A percentile compares a stretch with the other conserved stretches of the same genome.
Conservation (phyloP, 2,888 invertebrate species). For the Brachyptera risi region DNA sequence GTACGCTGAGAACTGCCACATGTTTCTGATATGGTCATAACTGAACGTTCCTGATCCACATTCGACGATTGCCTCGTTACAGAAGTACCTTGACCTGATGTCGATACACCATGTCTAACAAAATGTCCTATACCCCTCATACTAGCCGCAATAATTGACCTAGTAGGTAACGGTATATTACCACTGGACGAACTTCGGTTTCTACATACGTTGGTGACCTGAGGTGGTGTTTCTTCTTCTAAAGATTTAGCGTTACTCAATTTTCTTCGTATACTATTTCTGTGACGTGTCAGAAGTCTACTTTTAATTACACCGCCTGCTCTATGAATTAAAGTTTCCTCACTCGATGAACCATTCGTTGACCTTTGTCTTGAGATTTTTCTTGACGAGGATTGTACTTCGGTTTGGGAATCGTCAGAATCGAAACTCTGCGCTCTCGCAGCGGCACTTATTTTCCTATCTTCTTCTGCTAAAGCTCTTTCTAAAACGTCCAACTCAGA, state of each 20-base stretch:
- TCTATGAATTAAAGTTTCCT: slow-evolving; percentile 13
- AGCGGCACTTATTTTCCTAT: slow-evolving; percentile 35
- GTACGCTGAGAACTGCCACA: not conserved
- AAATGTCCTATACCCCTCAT: slow-evolving; percentile 26
- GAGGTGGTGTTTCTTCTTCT: slow-evolving; percentile 23
- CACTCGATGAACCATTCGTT: slow-evolving; percentile 19
- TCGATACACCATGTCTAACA: slow-evolving; percentile 13
- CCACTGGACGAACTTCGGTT: slow-evolving; percentile 27
- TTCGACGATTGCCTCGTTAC: slow-evolving; percentile 11
- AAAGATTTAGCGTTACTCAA: slow-evolving; percentile 28
- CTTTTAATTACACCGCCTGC: not conserved
- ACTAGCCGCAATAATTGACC: slow-evolving; percentile 6
- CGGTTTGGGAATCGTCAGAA: slow-evolving; percentile 16
- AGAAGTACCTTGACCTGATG: too few species aligned
- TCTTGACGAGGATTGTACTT: not conserved
- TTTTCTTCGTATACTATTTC: slow-evolving; percentile 22
- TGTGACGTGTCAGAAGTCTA: not conserved
- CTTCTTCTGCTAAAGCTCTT: slow-evolving; percentile 35
- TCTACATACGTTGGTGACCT: not conserved
- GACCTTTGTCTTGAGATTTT: slow-evolving; percentile 16
- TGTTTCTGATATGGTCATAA: slow-evolving; percentile 25
- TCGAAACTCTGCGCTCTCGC: slow-evolving; percentile 37
- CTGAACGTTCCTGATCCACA: slow-evolving; percentile 25
- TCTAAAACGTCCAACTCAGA: slow-evolving; percentile 39
- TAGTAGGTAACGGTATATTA: slow-evolving; percentile 19